Evolutionary conservation across 2,888 invertebrate species (phyloP), one percentile per base, ranked within the genome.

Genomic region (Byasa hedistus): DNA sequence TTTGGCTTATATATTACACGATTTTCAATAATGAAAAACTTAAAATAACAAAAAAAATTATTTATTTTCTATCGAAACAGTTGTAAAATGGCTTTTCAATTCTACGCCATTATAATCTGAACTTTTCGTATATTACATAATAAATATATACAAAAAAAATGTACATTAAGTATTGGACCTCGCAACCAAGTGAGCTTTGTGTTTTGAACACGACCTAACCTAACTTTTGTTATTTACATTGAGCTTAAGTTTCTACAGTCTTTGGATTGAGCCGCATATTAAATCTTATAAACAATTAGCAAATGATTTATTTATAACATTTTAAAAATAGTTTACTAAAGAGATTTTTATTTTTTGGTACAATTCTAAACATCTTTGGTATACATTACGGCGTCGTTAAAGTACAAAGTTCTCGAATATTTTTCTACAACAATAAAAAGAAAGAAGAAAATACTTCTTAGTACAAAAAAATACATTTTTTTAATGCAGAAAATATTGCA

Each of bases 221-320:
- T 57, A 61, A 10, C 39, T 55, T 65, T 65, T 66, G 52, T 21
- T 66, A 70, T 68, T 60, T 64, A 72, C 69, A 65, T 84, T 86
- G 85, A 85, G 86, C 85, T 78, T 77, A 64, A 67, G 61, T 78
- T 73, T 68, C 69, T 73, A 82, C 84, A 84, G 85, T 84, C 84
- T 84, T 82, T 68, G 58, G 39, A 71, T 80, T 80, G 76, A 79
- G 76, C 76, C 17, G 8, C 22, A 3, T 22, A 12, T n/a, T 1
- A n/a, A 54, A 54, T 23, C 3, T 7, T 22, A 8, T 22, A 22
- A 48, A 48, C 48, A 54, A 54, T 54, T 54, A 54, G 22, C 3
- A 22, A 22, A 10, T n/a, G 7, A 22, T 27, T 57, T 60, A 65
- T 70, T 44, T 63, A 65, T 61, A 66, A 17, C 59, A 19, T 27